These are phyloP conservation scores for Bubalus kerabau DNA, from an alignment of 2,113 vertebrate genomes.

Conservation along the genomic window DNA sequence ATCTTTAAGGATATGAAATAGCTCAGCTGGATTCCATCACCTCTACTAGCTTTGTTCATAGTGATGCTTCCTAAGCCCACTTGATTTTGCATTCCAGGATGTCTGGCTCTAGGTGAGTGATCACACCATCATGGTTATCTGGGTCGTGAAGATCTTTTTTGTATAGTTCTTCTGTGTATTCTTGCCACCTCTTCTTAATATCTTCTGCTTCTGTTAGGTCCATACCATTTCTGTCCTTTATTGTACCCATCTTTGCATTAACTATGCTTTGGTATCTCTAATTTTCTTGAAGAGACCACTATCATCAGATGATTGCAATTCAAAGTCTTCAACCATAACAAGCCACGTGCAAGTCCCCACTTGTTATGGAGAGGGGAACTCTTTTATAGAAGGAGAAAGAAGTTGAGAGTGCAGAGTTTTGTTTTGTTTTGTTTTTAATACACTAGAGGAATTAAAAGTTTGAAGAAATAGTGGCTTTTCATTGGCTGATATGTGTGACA, in stretches of 20 bases:
- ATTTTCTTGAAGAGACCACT: neutral
- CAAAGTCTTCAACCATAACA: neutral
- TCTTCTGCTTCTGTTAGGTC: neutral
- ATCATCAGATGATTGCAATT: neutral
- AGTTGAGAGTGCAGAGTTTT: accelerated
- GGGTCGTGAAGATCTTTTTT: neutral
- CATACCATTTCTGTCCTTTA: neutral
- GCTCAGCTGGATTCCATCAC: neutral
- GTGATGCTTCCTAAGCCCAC: neutral
- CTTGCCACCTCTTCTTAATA: neutral
- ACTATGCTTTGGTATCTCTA: neutral
- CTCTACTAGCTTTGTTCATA: neutral
- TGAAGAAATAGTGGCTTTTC: neutral
- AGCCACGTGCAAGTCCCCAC: neutral
- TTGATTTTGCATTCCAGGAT: neutral
- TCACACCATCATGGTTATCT: neutral
- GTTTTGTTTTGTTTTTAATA: neutral
- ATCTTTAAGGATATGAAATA: neutral
- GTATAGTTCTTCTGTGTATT: neutral
- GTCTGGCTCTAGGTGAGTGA: neutral
- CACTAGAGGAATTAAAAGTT: neutral
- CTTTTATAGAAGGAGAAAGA: neutral
- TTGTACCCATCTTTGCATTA: neutral
- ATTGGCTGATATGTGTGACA: neutral
- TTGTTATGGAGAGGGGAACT: neutral